Base-by-base conservation (phyloP, 2,888 invertebrate genomes). In the Drosophila pseudotakahashii region DNA sequence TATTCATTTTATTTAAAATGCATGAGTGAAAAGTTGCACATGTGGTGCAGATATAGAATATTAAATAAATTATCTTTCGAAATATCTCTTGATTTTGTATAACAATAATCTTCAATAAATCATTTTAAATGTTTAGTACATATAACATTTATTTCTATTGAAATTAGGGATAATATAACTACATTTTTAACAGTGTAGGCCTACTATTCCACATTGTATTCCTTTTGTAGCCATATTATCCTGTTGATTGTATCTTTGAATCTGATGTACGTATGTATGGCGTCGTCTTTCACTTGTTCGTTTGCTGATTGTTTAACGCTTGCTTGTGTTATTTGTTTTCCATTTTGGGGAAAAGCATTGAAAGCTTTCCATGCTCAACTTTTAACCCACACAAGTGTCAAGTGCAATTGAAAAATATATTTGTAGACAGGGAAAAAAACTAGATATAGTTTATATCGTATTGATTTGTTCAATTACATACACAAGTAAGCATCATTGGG, bases 261-360 rank as follows among this genome's bases (percentile, higher is more conserved):
- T 66, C 32, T 16, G 39, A 52, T 39, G 68, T 52, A 30, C 11
- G n/a, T n/a, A n/a, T n/a, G 39, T 45, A 19, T n/a, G 45, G 23
- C 32, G 37, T 16, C 52, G 19, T 19, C 19, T 52, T 45, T 45
- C 52, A 32, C 16, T 45, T 36, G 52, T 51, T 50, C 34, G 44
- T 42, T 44, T 44, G 36, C 66, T 50, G 26, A 50, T 66, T 66
- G 63, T 63, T 50, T 66, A 45, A 9, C n/a, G 26, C 39, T 19
- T 34, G 26, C 39, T 19, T 34, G 23, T 39, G 39, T 19, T 39
- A 66, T 68, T 69, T 68, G 68, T 47, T 68, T 53, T 68, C 44
- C 69, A 68, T 68, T 68, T 52, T 26, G 26, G 16, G n/a, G n/a
- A 14, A 36, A 36, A 37, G 37, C 52, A 37, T 39, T 58, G 55